phyloP scores from a whole-genome alignment of 1,140 invertebrate genomes.

The Parasteatoda tepidariorum region DNA sequence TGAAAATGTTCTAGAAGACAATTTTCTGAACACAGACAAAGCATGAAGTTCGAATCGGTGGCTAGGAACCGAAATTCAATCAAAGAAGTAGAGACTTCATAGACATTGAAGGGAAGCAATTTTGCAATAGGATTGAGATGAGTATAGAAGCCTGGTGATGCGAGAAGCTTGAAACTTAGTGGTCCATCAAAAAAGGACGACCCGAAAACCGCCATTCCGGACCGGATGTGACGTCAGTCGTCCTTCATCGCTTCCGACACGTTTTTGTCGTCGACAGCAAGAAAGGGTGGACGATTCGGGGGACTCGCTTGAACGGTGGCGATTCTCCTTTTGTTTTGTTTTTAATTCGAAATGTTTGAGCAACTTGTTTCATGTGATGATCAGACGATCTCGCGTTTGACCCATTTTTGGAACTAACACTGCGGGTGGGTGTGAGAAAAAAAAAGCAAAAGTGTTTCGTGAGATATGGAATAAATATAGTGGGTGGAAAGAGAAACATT shows the following conservation, averaged over 20 bases:
- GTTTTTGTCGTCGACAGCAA: slow-evolving; percentile 10
- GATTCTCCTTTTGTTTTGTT: background rate
- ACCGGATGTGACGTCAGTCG: slow-evolving; percentile 56
- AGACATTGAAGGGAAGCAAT: background rate
- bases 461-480: background rate
- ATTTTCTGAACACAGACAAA: background rate
- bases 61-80: slow-evolving; percentile 44
- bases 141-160: slow-evolving; percentile 42
- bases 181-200: slow-evolving; percentile 44
- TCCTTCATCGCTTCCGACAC: slow-evolving; percentile 57
- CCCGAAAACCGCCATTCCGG: slow-evolving; percentile 30
- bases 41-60: background rate
- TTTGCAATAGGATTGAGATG: background rate
- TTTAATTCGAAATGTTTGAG: background rate
- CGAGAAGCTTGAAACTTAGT: slow-evolving; percentile 37
- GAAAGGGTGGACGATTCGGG: background rate
- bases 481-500: background rate
- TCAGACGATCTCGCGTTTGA: slow-evolving; percentile 6
- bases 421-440: background rate
- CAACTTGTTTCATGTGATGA: slow-evolving; percentile 13
- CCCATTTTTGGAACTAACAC: slow-evolving; percentile 3
- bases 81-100: background rate
- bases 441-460: background rate
- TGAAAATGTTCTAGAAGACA: background rate
- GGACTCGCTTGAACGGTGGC: slow-evolving; percentile 12